Conservation (phyloP, 2,113 vertebrate species). For the Fregetta grallaria region DNA sequence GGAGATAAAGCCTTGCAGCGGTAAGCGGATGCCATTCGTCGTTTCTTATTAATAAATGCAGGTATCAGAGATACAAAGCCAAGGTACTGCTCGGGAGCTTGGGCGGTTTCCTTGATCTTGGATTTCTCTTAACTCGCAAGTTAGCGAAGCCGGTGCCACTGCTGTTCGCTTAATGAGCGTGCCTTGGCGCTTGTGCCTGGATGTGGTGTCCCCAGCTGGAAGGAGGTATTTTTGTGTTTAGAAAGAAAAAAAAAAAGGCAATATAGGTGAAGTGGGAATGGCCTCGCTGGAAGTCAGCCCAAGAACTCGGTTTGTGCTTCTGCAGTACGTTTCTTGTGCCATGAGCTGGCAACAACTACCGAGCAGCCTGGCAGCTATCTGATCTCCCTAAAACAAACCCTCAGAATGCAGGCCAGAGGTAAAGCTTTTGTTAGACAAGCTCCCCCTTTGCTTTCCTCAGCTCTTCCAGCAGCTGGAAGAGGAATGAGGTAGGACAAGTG, state of each 20-base stretch:
- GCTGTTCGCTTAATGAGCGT: background rate
- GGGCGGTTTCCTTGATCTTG: background rate
- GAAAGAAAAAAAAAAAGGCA: background rate
- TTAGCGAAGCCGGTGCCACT: background rate
- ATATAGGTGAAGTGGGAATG: background rate
- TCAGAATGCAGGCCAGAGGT: background rate
- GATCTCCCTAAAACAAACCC: background rate
- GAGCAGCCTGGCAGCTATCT: background rate
- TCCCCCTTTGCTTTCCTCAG: background rate
- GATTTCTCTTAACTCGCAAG: background rate
- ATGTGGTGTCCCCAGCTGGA: background rate
- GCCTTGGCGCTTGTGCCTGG: background rate
- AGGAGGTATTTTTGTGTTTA: background rate
- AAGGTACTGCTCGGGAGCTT: background rate
- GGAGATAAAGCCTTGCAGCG: background rate
- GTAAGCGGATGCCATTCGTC: background rate
- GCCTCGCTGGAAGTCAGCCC: background rate
- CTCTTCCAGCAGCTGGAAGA: background rate
- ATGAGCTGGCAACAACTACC: background rate
- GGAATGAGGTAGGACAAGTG: background rate
- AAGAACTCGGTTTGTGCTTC: background rate
- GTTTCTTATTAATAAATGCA: fast-evolving
- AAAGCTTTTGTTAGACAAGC: background rate
- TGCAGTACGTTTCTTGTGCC: fast-evolving
- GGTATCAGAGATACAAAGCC: background rate